These are phyloP conservation scores for Vulpes ferrilata DNA, from an alignment of 2,113 vertebrate genomes.

Conservation along the genomic window DNA sequence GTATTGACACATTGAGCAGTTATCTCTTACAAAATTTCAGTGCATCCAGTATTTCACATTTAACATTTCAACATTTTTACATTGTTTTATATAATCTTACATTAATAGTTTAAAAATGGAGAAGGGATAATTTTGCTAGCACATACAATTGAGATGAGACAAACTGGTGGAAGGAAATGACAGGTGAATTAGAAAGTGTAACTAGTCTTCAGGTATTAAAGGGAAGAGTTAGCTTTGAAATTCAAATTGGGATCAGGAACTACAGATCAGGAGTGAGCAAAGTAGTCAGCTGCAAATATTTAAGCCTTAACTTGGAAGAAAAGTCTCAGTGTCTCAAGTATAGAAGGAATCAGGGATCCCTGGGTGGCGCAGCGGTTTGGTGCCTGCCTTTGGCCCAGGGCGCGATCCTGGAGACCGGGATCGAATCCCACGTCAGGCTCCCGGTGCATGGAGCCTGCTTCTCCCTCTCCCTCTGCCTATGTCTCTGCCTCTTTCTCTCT, in stretches of 20 bases:
- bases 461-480: too few species aligned
- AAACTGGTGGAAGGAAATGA: not conserved
- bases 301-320: not conserved
- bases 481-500: too few species aligned
- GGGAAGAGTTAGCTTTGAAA: not conserved
- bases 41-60: not conserved
- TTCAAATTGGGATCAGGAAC: not conserved
- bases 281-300: not conserved
- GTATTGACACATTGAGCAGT: not conserved
- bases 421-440: too few species aligned
- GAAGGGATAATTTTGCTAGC: not conserved
- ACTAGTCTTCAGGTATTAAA: not conserved
- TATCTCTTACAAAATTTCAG: slow-evolving; percentile 13
- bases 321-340: not conserved
- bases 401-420: too few species aligned
- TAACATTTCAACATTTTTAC: slow-evolving; percentile 2
- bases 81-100: not conserved
- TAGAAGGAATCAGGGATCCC: not conserved
- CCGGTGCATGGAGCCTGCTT: too few species aligned
- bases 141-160: not conserved
- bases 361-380: too few species aligned
- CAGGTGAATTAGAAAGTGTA: not conserved
- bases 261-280: not conserved
- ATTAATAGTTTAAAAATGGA: not conserved
- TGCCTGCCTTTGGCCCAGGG: too few species aligned